Base-by-base conservation (phyloP, 2,888 invertebrate genomes). In the Copidosoma aretas region DNA sequence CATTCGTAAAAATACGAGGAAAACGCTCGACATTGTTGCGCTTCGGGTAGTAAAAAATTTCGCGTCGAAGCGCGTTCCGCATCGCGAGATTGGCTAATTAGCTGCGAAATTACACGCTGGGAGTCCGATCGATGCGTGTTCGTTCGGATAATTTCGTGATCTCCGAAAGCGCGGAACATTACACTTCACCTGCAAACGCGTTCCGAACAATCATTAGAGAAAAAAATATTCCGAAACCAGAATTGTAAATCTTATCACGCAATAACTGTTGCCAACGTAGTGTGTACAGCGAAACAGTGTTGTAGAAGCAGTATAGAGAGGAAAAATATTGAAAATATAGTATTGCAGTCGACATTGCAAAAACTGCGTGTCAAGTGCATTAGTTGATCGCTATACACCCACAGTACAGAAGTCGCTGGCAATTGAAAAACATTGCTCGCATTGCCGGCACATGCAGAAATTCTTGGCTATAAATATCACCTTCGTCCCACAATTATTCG, bases 401-500 rank as follows among this genome's bases (percentile, higher is more conserved):
- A 43, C 19, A 15, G n/a, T 61, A 43, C 57, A 14, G 51, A 8
- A 17, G 25, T 25, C 49, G 12, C 14, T 4, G 46, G 24, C 22
- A 41, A 25, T 43, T 46, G 51, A 57, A 41, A 51, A 43, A 49
- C 53, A 21, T 56, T 56, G n/a, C 49, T 21, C 22, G 4, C 43
- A 22, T 63, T 32, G 17, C 43, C 12, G 14, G 19, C 39, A 56
- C 21, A 39, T 22, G n/a, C n/a, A 39, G 12, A 17, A 39, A 24
- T 64, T 60, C 54, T 22, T 17, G 60, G 54, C 46, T 43, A 46
- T 66, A 60, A 60, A 60, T 52, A 32, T 15, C 46, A 14, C 17
- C 43, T 22, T 22, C 15, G 53, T 14, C 8, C 8, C 51, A 43
- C 32, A 64, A 69, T 53, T 65, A 57, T 61, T 61, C 41, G 60